Evolutionary conservation across 1,140 invertebrate species (phyloP).

Genomic region (Temnothorax curvispinosus): DNA sequence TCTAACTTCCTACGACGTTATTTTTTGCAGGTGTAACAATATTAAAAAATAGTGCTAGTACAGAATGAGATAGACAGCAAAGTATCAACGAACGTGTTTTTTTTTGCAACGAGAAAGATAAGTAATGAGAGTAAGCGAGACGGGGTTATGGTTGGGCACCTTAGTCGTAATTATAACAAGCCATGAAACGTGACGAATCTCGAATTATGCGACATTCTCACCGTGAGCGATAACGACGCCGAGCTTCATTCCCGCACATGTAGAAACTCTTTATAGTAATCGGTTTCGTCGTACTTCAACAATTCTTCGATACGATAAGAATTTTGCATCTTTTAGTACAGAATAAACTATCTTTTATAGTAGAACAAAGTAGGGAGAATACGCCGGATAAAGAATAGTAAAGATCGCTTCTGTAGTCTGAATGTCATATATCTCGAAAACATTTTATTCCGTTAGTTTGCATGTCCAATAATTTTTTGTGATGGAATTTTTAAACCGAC

Average conservation of each 20-base stretch:
- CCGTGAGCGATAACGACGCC: neutral
- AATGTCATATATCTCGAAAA: neutral
- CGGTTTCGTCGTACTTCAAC: neutral
- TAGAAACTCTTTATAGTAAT: neutral
- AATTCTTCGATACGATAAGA: neutral
- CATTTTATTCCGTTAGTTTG: conserved; percentile 16
- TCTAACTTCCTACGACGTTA: neutral
- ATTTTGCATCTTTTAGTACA: neutral
- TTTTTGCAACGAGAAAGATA: neutral
- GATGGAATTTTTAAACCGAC: conserved; percentile 14
- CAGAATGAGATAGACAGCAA: neutral
- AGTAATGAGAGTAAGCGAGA: conserved; percentile 15
- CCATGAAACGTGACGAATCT: conserved; percentile 43
- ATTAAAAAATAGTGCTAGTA: conserved; percentile 5
- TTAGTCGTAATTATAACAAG: conserved; percentile 42
- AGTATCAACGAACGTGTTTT: neutral
- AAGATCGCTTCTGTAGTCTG: neutral
- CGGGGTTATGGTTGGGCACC: neutral
- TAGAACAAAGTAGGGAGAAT: neutral
- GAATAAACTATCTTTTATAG: neutral
- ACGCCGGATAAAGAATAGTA: neutral
- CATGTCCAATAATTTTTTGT: neutral
- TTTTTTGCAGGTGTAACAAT: neutral
- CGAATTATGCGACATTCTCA: conserved; percentile 38
- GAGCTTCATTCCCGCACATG: neutral